Evolutionary conservation across 2,888 invertebrate genomes (phyloP), one percentile per base, ranked within the genome.

Genomic region (Tipula unca): DNA sequence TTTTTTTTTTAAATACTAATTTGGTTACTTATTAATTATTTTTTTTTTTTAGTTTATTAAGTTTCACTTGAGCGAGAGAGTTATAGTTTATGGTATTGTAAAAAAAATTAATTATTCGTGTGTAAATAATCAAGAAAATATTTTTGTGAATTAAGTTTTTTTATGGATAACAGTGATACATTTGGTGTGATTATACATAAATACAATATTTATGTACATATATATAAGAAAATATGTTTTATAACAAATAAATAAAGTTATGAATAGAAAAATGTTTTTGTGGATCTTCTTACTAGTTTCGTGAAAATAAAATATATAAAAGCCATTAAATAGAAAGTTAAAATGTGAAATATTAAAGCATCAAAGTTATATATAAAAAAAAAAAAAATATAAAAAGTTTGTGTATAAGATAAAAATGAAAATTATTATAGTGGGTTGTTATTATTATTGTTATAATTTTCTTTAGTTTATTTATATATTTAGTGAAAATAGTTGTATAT

Each of bases 361-460:
- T 54, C 17, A 54, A 54, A 54, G 48, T 54, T 54, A 54, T 17
- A 69, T 8, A 20, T 25, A 4, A 10, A 17, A 5, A 39, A 39
- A 39, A 5, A 39, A 36, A 36, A 36, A 5, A 48, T 3, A 17
- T n/a, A 17, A 69, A 25, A 25, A 69, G 69, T 69, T 69, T 69
- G 69, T 69, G 69, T 3, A 69, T 25, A 25, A 20, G 54, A 54
- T 54, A 54, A 54, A 54, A 69, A 69, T 69, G 69, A 69, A 69
- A 69, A 69, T 69, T 69, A 69, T 69, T 69, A 13, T 69, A 25
- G 69, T 69, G 69, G 69, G 69, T 69, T 69, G 69, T 69, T 69
- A 69, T 69, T 69, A 69, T 69, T 69, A 69, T 69, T 69, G 69
- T 69, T 69, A 69, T 69, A 69, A 69, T 69, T 69, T 69, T 69